These are phyloP conservation scores for Salarias fasciatus DNA, from an alignment of 2,797 vertebrate species.

Conservation along the genomic window DNA sequence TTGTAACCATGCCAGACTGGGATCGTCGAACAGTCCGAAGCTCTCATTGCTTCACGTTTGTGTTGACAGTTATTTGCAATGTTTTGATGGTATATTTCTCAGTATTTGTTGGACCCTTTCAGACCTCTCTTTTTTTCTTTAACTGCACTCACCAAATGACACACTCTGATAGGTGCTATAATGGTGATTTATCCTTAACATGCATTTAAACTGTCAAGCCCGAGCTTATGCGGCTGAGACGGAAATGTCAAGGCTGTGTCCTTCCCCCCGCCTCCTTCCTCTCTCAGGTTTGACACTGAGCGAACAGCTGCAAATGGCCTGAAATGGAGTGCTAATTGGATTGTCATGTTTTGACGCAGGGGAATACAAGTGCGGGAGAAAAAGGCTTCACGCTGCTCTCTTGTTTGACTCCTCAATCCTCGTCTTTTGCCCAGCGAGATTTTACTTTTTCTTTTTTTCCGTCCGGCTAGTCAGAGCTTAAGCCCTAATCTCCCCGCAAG, in stretches of 20 bases:
- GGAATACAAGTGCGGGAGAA: slow-evolving; percentile 60
- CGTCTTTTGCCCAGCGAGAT: slow-evolving; percentile 51
- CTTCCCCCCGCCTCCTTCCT: slow-evolving; percentile 13
- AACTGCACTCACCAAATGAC: slow-evolving; percentile 12
- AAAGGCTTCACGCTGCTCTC: no score
- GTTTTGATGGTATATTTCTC: neutral
- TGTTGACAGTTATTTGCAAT: neutral
- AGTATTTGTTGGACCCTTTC: neutral
- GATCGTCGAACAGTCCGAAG: neutral
- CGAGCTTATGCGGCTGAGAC: slow-evolving; percentile 5
- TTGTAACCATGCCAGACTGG: neutral
- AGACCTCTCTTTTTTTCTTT: slow-evolving; percentile 5
- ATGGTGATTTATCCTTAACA: slow-evolving; percentile 37
- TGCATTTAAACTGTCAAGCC: slow-evolving; percentile 22
- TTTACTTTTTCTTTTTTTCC: slow-evolving; percentile 25
- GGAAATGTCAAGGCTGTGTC: slow-evolving; percentile 44
- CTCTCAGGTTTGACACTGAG: slow-evolving; percentile 38
- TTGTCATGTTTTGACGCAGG: slow-evolving; percentile 67
- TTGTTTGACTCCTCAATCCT: slow-evolving; percentile 66
- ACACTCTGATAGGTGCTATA: slow-evolving; percentile 14
- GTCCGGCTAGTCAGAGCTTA: slow-evolving; percentile 56
- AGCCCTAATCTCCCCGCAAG: slow-evolving; percentile 68
- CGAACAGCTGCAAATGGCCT: slow-evolving; percentile 32
- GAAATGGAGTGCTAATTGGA: slow-evolving; percentile 72
- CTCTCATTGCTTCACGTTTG: neutral